Evolutionary conservation across 2,797 vertebrate species (phyloP).

Genomic region (Periophthalmus magnuspinnatus): DNA sequence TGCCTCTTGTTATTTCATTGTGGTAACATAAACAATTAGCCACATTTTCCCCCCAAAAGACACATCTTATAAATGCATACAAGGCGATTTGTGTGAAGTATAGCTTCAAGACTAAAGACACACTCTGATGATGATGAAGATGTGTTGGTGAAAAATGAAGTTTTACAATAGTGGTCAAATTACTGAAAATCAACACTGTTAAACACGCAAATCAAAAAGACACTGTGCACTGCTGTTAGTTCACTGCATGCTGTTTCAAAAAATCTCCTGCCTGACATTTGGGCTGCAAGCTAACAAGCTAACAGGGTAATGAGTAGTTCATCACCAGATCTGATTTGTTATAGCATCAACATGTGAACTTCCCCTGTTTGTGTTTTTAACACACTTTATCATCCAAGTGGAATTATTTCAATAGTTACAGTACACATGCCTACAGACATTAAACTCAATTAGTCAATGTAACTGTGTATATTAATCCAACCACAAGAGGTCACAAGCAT

Average conservation of each 20-base stretch:
- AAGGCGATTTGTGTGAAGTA: constrained; percentile 74
- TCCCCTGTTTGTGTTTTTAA: background rate
- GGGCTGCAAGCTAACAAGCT: constrained; percentile 19
- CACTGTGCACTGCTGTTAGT: constrained; percentile 26
- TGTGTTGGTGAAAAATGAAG: constrained; percentile 32
- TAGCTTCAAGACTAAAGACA: constrained; percentile 63
- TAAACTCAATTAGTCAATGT: background rate
- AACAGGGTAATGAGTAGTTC: constrained; percentile 33
- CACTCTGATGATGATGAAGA: constrained; percentile 29
- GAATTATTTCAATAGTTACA: background rate
- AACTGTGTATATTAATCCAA: background rate
- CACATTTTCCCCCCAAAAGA: constrained; percentile 39
- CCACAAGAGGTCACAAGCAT: too few relatives aligned
- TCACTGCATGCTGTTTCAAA: constrained; percentile 28
- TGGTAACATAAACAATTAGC: constrained; percentile 55
- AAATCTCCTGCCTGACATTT: constrained; percentile 19
- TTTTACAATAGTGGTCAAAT: constrained; percentile 52
- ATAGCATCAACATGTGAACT: constrained; percentile 20
- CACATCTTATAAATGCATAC: constrained; percentile 63
- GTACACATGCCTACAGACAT: background rate
- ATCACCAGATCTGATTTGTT: constrained; percentile 19
- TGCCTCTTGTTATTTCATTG: constrained; percentile 68
- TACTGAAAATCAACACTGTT: constrained; percentile 56
- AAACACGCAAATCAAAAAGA: constrained; percentile 43
- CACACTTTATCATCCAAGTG: background rate